Evolutionary conservation across 2,888 invertebrate species (phyloP).

Genomic region (Platycheirus rosarum): DNA sequence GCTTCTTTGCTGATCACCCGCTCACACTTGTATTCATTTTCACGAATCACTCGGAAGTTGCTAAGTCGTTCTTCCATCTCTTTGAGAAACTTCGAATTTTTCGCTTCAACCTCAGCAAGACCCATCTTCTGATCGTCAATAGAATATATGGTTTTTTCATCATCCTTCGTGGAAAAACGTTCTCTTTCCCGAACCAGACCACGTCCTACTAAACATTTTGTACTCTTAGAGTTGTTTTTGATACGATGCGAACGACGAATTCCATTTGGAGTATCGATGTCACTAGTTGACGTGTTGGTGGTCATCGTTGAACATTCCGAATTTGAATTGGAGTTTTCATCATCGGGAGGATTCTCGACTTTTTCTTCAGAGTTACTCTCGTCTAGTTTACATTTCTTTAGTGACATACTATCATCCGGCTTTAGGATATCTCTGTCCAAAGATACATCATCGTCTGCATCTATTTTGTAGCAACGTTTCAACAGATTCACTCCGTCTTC

Average conservation of each 20-base stretch:
- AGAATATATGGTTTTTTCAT: conserved; percentile 81
- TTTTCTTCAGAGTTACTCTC: conserved; percentile 44
- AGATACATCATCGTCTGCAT: conserved; percentile 75
- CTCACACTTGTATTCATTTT: conserved; percentile 93
- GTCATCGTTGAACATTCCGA: conserved; percentile 50
- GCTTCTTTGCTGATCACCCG: conserved; percentile 95
- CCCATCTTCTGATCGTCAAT: conserved; percentile 80
- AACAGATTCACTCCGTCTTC: conserved; percentile 80
- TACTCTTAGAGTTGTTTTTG: conserved; percentile 86
- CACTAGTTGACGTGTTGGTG: conserved; percentile 49
- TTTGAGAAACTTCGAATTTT: conserved; percentile 80
- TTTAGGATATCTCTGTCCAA: conserved; percentile 37
- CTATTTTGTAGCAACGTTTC: conserved; percentile 79
- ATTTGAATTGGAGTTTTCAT: conserved; percentile 71
- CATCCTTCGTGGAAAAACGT: conserved; percentile 78
- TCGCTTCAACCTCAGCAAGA: conserved; percentile 79
- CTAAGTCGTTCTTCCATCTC: conserved; percentile 85
- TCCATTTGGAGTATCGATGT: conserved; percentile 76
- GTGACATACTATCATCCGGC: conserved; percentile 36
- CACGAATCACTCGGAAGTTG: conserved; percentile 90
- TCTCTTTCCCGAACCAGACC: conserved; percentile 86
- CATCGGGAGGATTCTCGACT: too few relatives aligned
- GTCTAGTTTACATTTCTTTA: conserved; percentile 57
- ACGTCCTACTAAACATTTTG: conserved; percentile 84
- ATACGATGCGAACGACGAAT: conserved; percentile 90